Evolutionary conservation across 2,797 vertebrate species (phyloP), one percentile per base, ranked within the genome.

Genomic region (Columba guinea): DNA sequence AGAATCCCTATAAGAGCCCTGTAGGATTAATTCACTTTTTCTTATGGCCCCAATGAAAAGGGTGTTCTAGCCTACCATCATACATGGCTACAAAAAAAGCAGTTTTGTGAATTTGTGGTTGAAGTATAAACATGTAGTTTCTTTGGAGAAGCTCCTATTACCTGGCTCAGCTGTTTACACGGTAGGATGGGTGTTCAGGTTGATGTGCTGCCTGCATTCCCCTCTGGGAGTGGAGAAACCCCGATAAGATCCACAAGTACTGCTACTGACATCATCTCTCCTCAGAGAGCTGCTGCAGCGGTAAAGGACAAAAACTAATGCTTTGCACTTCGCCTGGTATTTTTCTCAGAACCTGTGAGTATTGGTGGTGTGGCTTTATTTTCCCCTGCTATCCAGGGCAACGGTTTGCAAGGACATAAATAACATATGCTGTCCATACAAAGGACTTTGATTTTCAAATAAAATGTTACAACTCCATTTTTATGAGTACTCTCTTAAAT

Each of bases 31-130:
- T 26, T 85, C 19, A 3, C 53, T 80, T 84, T 51, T 75, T 35
- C 46, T 64, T 56, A 2, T 5, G 8, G 48, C 17, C 16, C 23
- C 5, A 2, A 2, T 14, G 22, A n/a, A 53, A 46, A 74, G 59
- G 26, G 8, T 28, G 14, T 23, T 83, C 11, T 30, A 26, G 9
- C 8, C 27, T 58, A 53, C 28, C 6, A 1, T 58, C 26, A 13
- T 10, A 2, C 5, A 4, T 17, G 35, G 55, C 51, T 88, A 8
- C 41, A 59, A 60, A 18, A n/a, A 56, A 44, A 0, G 0, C 2
- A 7, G 15, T 26, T 71, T 19, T 75, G 44, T 37, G 82, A n/a
- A 24, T 91, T 91, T 51, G 3, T 32, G 22, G 16, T 16, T 35
- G 39, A 44, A 49, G 39, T 41, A 15, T 28, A 34, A 28, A 75